Conservation (phyloP, 2,113 vertebrate species). For the Tyto alba region DNA sequence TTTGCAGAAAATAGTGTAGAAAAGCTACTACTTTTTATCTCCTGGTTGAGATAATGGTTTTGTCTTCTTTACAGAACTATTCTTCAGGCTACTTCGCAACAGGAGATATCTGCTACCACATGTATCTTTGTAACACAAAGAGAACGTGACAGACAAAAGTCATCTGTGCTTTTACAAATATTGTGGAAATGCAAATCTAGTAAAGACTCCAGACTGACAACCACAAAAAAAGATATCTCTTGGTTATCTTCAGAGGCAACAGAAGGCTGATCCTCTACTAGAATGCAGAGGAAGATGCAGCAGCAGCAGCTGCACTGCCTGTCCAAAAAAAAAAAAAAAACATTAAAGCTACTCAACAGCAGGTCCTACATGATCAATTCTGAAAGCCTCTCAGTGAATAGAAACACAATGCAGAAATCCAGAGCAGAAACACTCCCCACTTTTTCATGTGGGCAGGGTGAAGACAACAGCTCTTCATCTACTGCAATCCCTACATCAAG, state of each 20-base stretch:
- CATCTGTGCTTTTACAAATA: not conserved
- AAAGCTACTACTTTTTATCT: not conserved
- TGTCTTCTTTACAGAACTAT: not conserved
- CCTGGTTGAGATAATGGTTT: not conserved
- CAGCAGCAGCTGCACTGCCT: not conserved
- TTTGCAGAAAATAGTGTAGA: not conserved
- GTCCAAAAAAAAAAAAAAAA: not conserved
- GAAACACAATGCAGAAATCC: not conserved
- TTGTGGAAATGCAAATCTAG: not conserved
- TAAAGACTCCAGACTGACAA: not conserved
- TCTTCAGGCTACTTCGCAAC: not conserved
- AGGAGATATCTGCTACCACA: not conserved
- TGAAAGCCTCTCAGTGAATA: not conserved
- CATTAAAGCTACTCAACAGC: not conserved
- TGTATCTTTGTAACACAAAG: not conserved
- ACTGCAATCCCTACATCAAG: not conserved
- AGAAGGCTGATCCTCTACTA: not conserved
- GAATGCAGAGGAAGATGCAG: not conserved
- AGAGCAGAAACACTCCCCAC: not conserved
- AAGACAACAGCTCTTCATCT: not conserved
- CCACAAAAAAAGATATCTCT: not conserved
- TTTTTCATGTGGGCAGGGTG: not conserved
- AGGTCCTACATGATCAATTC: fast-evolving
- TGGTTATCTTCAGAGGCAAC: not conserved
- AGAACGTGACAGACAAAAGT: slow-evolving; percentile 8